These are phyloP conservation scores for Aramus guarauna DNA, from an alignment of 2,113 vertebrate genomes.

Conservation along the genomic window DNA sequence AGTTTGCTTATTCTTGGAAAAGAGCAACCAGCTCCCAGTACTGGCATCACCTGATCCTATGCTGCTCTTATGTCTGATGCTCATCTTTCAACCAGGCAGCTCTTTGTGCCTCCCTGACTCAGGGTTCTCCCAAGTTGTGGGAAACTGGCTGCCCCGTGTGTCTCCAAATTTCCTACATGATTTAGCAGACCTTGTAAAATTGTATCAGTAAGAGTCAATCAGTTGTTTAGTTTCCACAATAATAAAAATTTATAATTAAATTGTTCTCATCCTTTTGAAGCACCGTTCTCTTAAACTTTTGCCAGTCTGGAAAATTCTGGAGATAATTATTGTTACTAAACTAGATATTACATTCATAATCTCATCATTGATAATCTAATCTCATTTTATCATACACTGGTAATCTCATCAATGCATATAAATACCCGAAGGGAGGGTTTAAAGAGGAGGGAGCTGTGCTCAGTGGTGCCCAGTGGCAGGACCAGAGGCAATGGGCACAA, in stretches of 20 bases:
- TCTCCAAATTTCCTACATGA: background rate
- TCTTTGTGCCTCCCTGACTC: background rate
- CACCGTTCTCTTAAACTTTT: background rate
- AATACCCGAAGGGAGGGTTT: background rate
- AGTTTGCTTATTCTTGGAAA: background rate
- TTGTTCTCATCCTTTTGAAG: background rate
- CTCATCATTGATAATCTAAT: background rate
- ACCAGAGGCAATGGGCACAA: background rate
- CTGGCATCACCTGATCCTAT: background rate
- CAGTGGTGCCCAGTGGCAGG: background rate
- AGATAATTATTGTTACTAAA: background rate
- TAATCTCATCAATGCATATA: background rate
- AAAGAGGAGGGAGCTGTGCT: background rate
- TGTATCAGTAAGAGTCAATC: background rate
- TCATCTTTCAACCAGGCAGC: background rate
- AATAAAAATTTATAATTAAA: background rate
- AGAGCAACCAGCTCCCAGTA: background rate
- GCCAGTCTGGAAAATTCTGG: background rate
- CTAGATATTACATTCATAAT: background rate
- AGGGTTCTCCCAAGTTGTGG: background rate
- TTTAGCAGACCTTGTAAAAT: background rate
- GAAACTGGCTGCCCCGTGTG: background rate
- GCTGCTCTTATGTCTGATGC: background rate
- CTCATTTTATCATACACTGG: background rate
- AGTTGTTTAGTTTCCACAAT: background rate